These are phyloP conservation scores for Drymonia ruficornis DNA, from an alignment of 2,888 invertebrate genomes.

Conservation along the genomic window DNA sequence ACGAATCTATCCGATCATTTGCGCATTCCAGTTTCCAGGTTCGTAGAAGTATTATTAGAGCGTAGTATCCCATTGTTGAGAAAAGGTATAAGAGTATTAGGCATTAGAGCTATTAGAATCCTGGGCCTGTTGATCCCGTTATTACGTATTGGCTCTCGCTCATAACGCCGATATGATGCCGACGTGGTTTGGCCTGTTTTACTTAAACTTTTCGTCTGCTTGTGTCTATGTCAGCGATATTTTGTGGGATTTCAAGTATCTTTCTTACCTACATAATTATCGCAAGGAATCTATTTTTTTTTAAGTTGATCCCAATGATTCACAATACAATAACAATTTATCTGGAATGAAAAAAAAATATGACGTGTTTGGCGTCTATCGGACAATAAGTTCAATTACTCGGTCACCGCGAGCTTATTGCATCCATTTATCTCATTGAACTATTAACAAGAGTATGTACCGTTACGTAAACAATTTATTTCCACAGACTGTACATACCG, in stretches of 20 bases:
- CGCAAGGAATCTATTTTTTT: not conserved
- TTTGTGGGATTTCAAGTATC: too few relatives aligned
- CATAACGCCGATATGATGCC: too few relatives aligned
- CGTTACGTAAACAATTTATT: too few relatives aligned
- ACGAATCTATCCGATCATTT: slow-evolving; percentile 92
- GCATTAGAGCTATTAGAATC: too few relatives aligned
- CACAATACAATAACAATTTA: not conserved
- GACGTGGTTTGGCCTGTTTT: too few relatives aligned
- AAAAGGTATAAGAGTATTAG: too few relatives aligned
- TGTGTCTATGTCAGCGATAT: too few relatives aligned
- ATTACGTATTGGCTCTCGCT: too few relatives aligned
- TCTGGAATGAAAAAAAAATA: slow-evolving; percentile 9
- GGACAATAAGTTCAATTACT: slow-evolving; percentile 21
- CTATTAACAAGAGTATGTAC: slow-evolving; percentile 9
- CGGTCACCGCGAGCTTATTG: slow-evolving; percentile 19
- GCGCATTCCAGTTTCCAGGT: slow-evolving; percentile 94
- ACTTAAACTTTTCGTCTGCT: too few relatives aligned
- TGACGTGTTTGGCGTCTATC: slow-evolving; percentile 19
- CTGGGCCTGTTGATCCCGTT: too few relatives aligned
- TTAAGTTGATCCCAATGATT: not conserved
- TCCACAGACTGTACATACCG: not conserved
- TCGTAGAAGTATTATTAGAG: slow-evolving; percentile 25
- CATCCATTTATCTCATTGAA: slow-evolving; percentile 19
- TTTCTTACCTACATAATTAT: not conserved
- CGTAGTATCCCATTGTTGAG: not conserved